Base-by-base conservation (phyloP, 2,113 vertebrate species). In the Hemicordylus capensis region DNA sequence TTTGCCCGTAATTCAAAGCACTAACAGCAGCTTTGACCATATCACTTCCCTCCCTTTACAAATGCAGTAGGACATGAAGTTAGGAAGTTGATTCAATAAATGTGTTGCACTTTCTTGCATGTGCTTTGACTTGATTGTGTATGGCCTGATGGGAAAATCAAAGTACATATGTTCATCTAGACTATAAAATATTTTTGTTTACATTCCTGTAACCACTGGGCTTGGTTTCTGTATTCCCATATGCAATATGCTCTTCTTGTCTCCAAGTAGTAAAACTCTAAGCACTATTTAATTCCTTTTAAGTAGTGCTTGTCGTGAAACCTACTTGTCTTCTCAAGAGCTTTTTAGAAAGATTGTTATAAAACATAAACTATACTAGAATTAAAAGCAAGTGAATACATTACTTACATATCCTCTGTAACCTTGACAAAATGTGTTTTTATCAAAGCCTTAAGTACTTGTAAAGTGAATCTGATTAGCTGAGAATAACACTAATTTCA, bases 321-420 rank as follows among this genome's bases (percentile, higher is more conserved):
- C 80, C 44, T 19, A 46, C 76, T 93, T 90, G 6, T 90, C 79
- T 88, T 88, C 84, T 85, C 9, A 90, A 87, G 87, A 88, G 10
- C 51, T 83, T 89, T 89, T 86, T 64, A 76, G 48, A 87, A 89
- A 84, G 91, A 84, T 79, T 83, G 80, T 81, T 75, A 67, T 82
- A 66, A 76, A 69, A 79, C 72, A 66, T 28, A 72, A 90, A 88
- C 83, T 85, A 20, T 34, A 3, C 51, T 51, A 39, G 79, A 89
- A 90, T 85, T 70, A 17, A 6, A 28, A 80, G 44, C 81, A 87
- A 88, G 90, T 87, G 0, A 77, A 81, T 83, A 74, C 28, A 73
- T 83, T 87, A 59, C 0, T 0, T 76, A 78, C 37, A 58, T 84
- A 39, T 81, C 24, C 46, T 85, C 58, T 34, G 74, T 19, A 89